Evolutionary conservation across 2,113 vertebrate genomes (phyloP).

Genomic region (Corythornis vintsioides): DNA sequence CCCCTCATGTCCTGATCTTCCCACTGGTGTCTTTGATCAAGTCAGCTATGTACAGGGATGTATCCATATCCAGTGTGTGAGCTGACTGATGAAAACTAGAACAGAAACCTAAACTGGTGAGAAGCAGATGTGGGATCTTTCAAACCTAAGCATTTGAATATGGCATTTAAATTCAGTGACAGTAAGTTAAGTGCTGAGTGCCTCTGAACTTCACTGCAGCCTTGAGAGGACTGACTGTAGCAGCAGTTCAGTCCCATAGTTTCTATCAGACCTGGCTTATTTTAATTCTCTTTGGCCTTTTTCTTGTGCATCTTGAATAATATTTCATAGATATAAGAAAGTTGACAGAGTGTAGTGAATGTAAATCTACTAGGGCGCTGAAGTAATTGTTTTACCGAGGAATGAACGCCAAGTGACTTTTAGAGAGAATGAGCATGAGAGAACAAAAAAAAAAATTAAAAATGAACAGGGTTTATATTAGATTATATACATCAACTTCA

Average conservation of each 20-base stretch:
- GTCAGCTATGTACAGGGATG: background rate
- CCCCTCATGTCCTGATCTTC: background rate
- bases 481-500: background rate
- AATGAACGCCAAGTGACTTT: background rate
- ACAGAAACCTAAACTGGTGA: background rate
- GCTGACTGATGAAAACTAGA: background rate
- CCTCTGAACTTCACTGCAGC: background rate
- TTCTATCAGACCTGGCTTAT: background rate
- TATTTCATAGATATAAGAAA: background rate
- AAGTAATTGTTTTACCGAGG: slow-evolving; percentile 5
- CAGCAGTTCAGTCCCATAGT: background rate
- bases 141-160: background rate
- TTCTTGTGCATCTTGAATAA: background rate
- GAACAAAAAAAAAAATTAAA: slow-evolving; percentile 8
- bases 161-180: background rate
- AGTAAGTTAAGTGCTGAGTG: background rate
- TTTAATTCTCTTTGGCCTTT: background rate
- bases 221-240: background rate
- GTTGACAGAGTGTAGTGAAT: background rate
- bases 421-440: background rate
- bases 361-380: background rate
- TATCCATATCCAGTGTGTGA: background rate
- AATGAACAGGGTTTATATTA: slow-evolving; percentile 24
- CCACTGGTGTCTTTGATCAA: background rate
- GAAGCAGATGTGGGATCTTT: background rate